Base-by-base conservation (phyloP, 2,888 invertebrate genomes). In the Cybosia mesomella region DNA sequence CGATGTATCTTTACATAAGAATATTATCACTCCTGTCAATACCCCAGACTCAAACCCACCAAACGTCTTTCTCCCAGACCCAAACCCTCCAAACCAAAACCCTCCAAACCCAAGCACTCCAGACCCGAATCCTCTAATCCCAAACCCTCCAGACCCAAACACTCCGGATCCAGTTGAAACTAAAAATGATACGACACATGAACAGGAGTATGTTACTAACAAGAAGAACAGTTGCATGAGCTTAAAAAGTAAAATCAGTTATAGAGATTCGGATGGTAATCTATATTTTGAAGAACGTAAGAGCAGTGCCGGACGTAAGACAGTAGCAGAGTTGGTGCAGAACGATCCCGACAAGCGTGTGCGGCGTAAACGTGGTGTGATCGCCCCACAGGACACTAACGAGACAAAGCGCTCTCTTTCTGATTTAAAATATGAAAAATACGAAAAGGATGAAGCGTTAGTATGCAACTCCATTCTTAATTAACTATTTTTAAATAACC, bases 391-490 rank as follows among this genome's bases (percentile, higher is more conserved):
- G 85, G 92, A 89, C 71, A 95, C 85, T 68, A 91, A 90, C 66
- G 95, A 92, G 83, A 90, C 81, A 68, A 79, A 86, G 72, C 86
- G 93, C 77, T 80, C 92, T 73, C 82, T 92, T 68, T 83, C 90
- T 78, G 91, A 95, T 85, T 86, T 95, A 57, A 89, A 91, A 34
- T 96, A 96, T 81, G 93, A 95, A 64, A 95, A 95, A 88, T 96
- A 90, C 83, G 91, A 92, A 70, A 96, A 96, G 83, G 96, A 96
- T 87, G 91, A 94, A 80, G 86, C 85, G 96, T 96, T 90, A 94
- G 94, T 85, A 58, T 64, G 2, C 13, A 32, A 58, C 0, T 32
- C 18, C 32, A 24, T 55, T 11, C 15, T 15, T 55, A 11, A n/a
- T n/a, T n/a, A n/a, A n/a, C n/a, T n/a, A n/a, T n/a, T n/a, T n/a